Base-by-base conservation (phyloP, 2,797 vertebrate species). In the Bryconaethiops microstoma region DNA sequence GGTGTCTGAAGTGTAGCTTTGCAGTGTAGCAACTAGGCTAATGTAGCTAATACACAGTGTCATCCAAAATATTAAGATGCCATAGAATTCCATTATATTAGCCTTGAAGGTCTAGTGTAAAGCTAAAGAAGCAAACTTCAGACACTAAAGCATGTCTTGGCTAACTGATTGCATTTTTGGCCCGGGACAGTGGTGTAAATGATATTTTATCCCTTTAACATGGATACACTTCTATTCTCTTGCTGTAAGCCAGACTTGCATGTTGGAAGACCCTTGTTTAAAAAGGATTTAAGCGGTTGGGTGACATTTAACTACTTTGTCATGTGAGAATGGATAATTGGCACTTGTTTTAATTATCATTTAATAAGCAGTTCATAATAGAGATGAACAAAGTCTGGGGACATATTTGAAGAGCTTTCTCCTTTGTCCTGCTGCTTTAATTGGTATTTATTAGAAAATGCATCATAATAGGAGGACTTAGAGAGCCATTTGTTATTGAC, bases 301-400 rank as follows among this genome's bases (percentile, higher is more conserved):
- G 63, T 67, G 76, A 82, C 71, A 73, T 74, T 65, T 23, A 60
- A 71, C 74, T 50, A 80, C 39, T 81, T 55, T 74, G 69, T 81
- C 82, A 67, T 77, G 40, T 50, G 73, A 78, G 45, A 17, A 54
- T 5, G 40, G 63, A 8, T 79, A 81, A 84, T 76, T 79, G 64
- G 48, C 78, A 63, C 57, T 74, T 65, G 69, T 83, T 71, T 76
- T 86, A 79, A 87, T 76, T 54, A 72, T 35, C 77, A 60, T 85
- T 71, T 81, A 81, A 86, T 77, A 72, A 86, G 59, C 25, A 16
- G 9, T 45, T 69, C 70, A 40, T 78, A 59, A 54, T 7, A 54
- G 64, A 50, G 63, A 70, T 55, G 25, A 54, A 81, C 48, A 74
- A 63, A 76, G 59, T 42, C 55, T 19, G 29, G 55, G 21, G 45